Evolutionary conservation across 2,113 vertebrate species (phyloP), one percentile per base, ranked within the genome.

Genomic region (Microcebus tavaratra): DNA sequence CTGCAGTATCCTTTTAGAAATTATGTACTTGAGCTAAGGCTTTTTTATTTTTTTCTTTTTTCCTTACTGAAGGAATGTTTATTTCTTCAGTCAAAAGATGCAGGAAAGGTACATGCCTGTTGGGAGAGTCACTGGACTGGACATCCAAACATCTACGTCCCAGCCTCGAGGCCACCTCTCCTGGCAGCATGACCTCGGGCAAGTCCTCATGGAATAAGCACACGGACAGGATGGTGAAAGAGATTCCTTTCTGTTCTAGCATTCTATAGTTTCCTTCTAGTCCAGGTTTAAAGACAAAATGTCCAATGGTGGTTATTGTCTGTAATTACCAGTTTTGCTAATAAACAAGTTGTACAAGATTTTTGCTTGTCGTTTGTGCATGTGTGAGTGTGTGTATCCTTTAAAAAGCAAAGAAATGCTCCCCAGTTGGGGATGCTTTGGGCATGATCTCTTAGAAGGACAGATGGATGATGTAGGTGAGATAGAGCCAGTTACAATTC

Each of bases 1-100:
- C 95, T 90, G 1, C 21, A 57, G 48, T 34, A 73, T 55, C 34
- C 36, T 94, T 96, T 95, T 50, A 93, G 81, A 97, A 97, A 96
- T 96, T 94, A 93, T 17, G 39, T 42, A 97, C n/a, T 95, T 78
- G 36, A 88, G 11, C 42, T 86, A 53, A 96, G 53, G n/a, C 9
- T 76, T 31, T 63, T 36, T 36, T 36, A n/a, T 36, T 36, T 36
- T 11, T 68, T 10, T 29, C 3, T 53, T 91, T 68, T 12, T 39
- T 48, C 48, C 34, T 78, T 21, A 85, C 55, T 36, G 68, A 67
- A 87, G 31, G 14, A 92, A 80, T 80, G 82, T 88, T 95, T 90
- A 91, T n/a, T 96, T 95, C 89, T 96, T 85, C n/a, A 79, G 31
- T 81, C 88, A 78, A 73, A 73, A 93, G 50, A 94, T 14, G 25